A percentile compares a stretch with the other conserved stretches of the same genome.
Evolutionary conservation across 2,113 vertebrate genomes (phyloP).

Genomic region (Microtus montanus): DNA sequence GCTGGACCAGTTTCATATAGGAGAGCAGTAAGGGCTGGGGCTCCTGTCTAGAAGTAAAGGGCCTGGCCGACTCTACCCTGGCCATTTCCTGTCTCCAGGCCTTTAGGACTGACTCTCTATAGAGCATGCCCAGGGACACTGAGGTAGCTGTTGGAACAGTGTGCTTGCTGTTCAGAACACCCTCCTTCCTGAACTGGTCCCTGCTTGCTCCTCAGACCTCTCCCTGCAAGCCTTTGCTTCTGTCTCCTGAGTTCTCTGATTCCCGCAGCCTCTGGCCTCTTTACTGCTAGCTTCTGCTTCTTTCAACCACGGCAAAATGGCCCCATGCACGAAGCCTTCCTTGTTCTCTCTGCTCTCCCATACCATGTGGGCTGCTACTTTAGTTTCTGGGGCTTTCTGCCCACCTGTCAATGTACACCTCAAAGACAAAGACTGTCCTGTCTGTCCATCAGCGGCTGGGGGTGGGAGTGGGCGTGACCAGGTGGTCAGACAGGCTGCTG

Average conservation of each 20-base stretch:
- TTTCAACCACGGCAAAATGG: neutral
- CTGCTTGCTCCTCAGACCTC: neutral
- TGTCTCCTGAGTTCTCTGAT: neutral
- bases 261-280: neutral
- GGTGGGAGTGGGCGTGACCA: neutral
- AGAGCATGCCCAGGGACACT: neutral
- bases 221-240: neutral
- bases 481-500: neutral
- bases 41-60: neutral
- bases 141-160: neutral
- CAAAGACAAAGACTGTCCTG: neutral
- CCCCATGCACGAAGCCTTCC: neutral
- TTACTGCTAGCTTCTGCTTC: neutral
- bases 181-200: neutral
- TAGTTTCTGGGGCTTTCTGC: neutral
- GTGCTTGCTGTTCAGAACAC: neutral
- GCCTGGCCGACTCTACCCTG: neutral
- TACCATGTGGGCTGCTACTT: neutral
- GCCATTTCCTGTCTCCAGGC: neutral
- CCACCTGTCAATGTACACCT: neutral
- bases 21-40: neutral
- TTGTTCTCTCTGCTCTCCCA: neutral
- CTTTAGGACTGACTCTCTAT: neutral
- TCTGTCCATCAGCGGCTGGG: neutral
- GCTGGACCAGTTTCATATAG: neutral